Conservation (phyloP, 2,888 invertebrate genomes). For the Brachyopa scutellaris region DNA sequence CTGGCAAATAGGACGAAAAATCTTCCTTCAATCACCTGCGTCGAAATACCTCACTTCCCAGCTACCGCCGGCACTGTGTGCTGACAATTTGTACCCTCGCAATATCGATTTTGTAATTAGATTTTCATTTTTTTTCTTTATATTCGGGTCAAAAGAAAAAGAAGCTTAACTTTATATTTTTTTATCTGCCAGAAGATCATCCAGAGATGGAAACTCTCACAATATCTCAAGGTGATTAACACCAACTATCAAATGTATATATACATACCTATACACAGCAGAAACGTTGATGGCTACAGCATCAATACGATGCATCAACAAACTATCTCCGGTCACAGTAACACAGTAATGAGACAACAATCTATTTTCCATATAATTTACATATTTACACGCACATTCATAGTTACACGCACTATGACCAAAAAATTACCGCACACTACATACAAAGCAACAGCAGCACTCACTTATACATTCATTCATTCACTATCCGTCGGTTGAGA, state of each 20-base stretch:
- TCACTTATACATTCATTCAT: constrained; percentile 33
- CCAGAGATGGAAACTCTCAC: constrained; percentile 5
- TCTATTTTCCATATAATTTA: constrained; percentile 65
- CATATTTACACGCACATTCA: constrained; percentile 53
- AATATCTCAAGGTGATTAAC: constrained; percentile 51
- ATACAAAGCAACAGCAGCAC: constrained; percentile 20
- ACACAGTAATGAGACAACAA: constrained; percentile 46
- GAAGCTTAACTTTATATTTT: too few species aligned
- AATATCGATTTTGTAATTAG: constrained; percentile 3
- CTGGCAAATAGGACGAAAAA: too few species aligned
- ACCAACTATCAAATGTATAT: constrained; percentile 10
- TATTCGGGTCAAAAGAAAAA: too few species aligned
- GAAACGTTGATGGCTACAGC: constrained; percentile 18
- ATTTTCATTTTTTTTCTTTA: neutral
- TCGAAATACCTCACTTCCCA: too few species aligned
- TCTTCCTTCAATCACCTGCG: too few species aligned
- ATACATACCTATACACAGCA: neutral
- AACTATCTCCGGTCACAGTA: constrained; percentile 30
- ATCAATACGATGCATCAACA: constrained; percentile 35
- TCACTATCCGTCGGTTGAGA: constrained; percentile 44
- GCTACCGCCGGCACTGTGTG: neutral
- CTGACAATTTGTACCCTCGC: constrained; percentile 5
- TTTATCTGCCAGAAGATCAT: neutral
- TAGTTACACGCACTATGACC: constrained; percentile 10
- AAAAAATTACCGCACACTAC: constrained; percentile 33